Conservation (phyloP, 2,888 invertebrate genomes). For the Clanis bilineata region DNA sequence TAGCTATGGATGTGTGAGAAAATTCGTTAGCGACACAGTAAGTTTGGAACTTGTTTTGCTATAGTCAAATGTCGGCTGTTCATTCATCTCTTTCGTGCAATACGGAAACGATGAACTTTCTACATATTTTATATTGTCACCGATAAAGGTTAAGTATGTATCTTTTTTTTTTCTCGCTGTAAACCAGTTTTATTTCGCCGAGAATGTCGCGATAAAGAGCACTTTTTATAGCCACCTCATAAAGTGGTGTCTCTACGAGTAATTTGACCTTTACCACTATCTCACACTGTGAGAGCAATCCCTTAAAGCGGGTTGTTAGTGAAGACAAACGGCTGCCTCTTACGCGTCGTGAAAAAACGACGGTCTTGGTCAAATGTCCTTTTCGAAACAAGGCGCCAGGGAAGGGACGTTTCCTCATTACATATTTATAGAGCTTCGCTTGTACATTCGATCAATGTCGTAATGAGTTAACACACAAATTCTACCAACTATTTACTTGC, state of each 20-base stretch:
- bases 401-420: constrained; percentile 17
- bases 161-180: constrained; percentile 39
- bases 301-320: constrained; percentile 46
- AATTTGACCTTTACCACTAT: constrained; percentile 63
- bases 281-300: constrained; percentile 42
- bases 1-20: constrained; percentile 43
- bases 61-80: constrained; percentile 29
- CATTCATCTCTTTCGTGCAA: constrained; percentile 38
- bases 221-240: constrained; percentile 55
- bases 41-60: constrained; percentile 63
- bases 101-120: constrained; percentile 53
- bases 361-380: constrained; percentile 23
- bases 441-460: constrained; percentile 8
- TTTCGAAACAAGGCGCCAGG: constrained; percentile 17
- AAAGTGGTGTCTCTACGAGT: constrained; percentile 56
- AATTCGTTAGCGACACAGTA: constrained; percentile 50
- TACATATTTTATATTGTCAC: constrained; percentile 46
- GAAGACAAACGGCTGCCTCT: constrained; percentile 42
- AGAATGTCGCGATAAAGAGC: constrained; percentile 54
- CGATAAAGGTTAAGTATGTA: constrained; percentile 43
- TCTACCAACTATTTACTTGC: background rate
- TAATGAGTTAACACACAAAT: background rate
- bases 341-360: constrained; percentile 37
- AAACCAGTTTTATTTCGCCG: constrained; percentile 52
- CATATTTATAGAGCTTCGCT: constrained; percentile 14